Evolutionary conservation across 2,888 invertebrate genomes (phyloP), one percentile per base, ranked within the genome.

Genomic region (Ellobium chinense): DNA sequence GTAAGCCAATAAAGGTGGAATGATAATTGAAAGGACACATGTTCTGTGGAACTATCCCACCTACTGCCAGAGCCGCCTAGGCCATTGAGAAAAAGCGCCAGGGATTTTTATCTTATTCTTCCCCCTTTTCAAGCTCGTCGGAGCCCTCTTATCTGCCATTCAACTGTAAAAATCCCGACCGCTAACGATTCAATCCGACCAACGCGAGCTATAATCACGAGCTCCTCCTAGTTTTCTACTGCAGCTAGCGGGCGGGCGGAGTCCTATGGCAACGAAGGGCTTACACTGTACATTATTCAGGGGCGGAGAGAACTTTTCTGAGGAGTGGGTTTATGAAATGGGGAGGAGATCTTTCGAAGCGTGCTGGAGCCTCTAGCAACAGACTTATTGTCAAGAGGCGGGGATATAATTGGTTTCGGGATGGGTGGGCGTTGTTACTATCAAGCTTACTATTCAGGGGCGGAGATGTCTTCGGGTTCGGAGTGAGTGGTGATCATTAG

Each of bases 121-220:
- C 60, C 12, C 9, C 12, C 60, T 74, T 74, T 74, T 27, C 36
- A 14, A 46, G 12, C 62, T 14, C 21, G 39, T 21, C 39, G 37
- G 7, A 36, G 27, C n/a, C 27, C 36, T 34, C 66, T 66, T 66
- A 66, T 66, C 70, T 18, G 70, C 4, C 58, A 9, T 14, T 70
- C 56, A 21, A 56, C 24, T 34, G 70, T 70, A 70, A 70, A 70
- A 70, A 34, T 56, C 34, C 34, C 0, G 70, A 7, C 56, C 46
- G 46, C 18, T 58, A 27, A 58, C 34, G 70, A 54, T 70, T 70
- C 54, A 70, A 21, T 56, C 56, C 34, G 14, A 5, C n/a, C n/a
- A 24, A 5, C 27, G 46, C 70, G 12, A 9, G 29, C n/a, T 1
- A 24, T 46, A 69, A 69, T 69, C 54, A 69, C 46, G 46, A 27